Evolutionary conservation across 2,797 vertebrate genomes (phyloP).

Genomic region (Macropodus opercularis): DNA sequence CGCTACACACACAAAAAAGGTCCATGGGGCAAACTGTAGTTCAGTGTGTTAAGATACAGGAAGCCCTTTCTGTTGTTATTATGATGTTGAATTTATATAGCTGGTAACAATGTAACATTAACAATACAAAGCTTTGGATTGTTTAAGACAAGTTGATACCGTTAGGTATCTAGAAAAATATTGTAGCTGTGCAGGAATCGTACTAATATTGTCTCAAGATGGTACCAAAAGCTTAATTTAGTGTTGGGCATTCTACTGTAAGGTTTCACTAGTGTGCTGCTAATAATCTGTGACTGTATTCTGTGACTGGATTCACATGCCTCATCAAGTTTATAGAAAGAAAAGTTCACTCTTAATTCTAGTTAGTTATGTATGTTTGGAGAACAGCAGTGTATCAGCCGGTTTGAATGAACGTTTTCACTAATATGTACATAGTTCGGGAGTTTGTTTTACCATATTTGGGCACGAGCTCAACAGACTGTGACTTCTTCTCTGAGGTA

Average conservation of each 20-base stretch:
- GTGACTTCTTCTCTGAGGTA: background rate
- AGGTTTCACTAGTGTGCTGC: background rate
- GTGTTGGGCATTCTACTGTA: background rate
- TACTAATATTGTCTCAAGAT: too few relatives aligned
- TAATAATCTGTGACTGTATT: background rate
- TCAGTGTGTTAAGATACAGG: background rate
- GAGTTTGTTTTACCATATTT: background rate
- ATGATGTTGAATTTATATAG: background rate
- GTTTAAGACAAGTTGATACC: background rate
- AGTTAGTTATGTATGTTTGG: background rate
- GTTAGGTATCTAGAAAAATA: background rate
- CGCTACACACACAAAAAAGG: slow-evolving; percentile 13
- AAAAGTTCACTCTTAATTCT: background rate
- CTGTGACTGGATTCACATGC: background rate
- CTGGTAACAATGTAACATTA: background rate
- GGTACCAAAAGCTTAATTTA: background rate
- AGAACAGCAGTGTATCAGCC: background rate
- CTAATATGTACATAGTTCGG: too few relatives aligned
- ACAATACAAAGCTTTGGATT: background rate
- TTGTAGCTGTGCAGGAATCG: too few relatives aligned
- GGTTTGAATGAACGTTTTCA: background rate
- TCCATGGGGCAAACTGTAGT: slow-evolving; percentile 23
- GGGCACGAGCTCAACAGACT: background rate
- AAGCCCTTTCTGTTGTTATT: background rate
- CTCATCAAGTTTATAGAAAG: background rate